Base-by-base conservation (phyloP, 1,140 invertebrate genomes). In the Orchesella cincta region DNA sequence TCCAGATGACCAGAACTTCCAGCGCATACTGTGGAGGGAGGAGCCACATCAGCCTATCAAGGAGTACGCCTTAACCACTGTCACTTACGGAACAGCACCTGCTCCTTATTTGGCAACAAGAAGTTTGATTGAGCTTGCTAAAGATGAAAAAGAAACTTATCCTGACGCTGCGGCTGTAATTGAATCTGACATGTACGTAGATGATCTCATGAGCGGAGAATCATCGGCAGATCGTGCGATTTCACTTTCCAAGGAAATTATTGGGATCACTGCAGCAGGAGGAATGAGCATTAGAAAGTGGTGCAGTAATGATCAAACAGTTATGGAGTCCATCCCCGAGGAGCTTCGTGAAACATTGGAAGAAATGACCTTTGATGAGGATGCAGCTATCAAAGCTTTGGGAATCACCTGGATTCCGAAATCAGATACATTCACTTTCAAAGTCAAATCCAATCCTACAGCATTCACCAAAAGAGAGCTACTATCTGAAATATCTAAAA, bases 11-110 rank as follows among this genome's bases (percentile, higher is more conserved):
- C 64, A 39, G n/a, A 31, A 76, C 12, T 78, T 79, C 57, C 75
- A 79, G 64, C 71, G 74, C 62, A 78, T 83, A n/a, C 28, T 81
- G 5, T 82, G 83, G 80, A 16, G 77, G 18, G 51, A 83, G 16
- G 33, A 28, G 14, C 26, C 39, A 71, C 23, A 12, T 34, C 5
- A 71, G 23, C 26, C 20, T 12, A 71, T 71, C 5, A 71, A 71
- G 31, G 29, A 31, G 5, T 71, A 34, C 67, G 8, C 8, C 2
- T 34, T 71, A 31, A 26, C 5, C 33, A 71, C 67, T 3, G 73
- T 74, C 20, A 74, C 73, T 8, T 74, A 74, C 39, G 73, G 39
- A 31, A 74, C 83, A n/a, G 78, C 39, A 31, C 33, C n/a, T 5
- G 39, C 73, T 14, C 52, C 39, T 26, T 57, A 29, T 73, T 29